Evolutionary conservation across 2,888 invertebrate genomes (phyloP).

Genomic region (Phaonia tiefii): DNA sequence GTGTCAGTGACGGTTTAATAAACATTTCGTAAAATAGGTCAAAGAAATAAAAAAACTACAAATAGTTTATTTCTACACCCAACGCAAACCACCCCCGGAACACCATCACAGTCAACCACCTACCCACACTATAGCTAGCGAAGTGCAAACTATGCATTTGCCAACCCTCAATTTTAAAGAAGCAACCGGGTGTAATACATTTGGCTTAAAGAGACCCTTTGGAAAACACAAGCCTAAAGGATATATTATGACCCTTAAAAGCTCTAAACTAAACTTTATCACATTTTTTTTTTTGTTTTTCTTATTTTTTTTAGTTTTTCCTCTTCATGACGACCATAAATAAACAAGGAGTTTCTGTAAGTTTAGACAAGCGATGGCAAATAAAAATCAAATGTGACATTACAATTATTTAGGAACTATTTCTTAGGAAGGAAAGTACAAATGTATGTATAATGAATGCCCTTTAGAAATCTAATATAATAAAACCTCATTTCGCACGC

Average conservation of each 20-base stretch:
- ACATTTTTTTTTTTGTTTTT: not conserved
- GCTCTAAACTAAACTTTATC: not conserved
- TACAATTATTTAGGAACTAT: not conserved
- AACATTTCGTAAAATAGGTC: slow-evolving; percentile 65
- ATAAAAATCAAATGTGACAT: too few species aligned
- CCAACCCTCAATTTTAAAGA: slow-evolving; percentile 54
- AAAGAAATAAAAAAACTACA: slow-evolving; percentile 48
- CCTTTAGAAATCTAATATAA: too few species aligned
- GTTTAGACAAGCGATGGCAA: too few species aligned
- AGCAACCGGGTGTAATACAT: not conserved
- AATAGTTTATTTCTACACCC: slow-evolving; percentile 24
- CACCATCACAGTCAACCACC: not conserved
- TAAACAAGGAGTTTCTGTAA: too few species aligned
- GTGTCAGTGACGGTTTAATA: slow-evolving; percentile 61
- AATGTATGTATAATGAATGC: too few species aligned
- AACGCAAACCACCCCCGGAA: slow-evolving; percentile 27
- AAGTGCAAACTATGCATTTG: slow-evolving; percentile 46
- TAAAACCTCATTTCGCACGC: too few species aligned
- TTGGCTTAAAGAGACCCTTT: not conserved
- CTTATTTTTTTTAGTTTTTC: too few species aligned
- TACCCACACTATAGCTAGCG: not conserved
- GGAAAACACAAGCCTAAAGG: not conserved
- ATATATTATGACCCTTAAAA: not conserved
- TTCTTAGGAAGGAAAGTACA: too few species aligned
- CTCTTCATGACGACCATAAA: too few species aligned